phyloP scores from a whole-genome alignment of 2,113 vertebrate species.

The Cyrtonyx montezumae region DNA sequence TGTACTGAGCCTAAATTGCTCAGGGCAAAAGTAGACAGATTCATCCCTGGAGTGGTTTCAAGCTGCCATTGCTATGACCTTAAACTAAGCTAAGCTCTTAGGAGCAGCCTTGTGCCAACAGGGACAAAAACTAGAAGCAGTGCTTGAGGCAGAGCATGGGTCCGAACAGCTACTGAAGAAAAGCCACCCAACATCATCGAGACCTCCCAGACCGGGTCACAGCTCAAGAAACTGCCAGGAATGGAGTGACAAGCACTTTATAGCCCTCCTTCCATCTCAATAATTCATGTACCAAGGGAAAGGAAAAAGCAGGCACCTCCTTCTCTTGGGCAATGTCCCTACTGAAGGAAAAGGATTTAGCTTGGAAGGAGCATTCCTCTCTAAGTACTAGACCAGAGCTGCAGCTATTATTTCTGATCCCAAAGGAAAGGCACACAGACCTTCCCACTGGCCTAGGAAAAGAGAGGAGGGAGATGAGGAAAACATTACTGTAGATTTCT shows the following conservation, averaged over 20 bases:
- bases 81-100: background rate
- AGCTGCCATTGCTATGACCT: background rate
- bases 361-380: background rate
- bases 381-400: background rate
- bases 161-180: background rate
- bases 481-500: background rate
- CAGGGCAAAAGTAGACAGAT: background rate
- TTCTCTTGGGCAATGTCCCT: background rate
- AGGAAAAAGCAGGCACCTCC: background rate
- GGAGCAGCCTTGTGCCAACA: background rate
- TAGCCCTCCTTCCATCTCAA: background rate
- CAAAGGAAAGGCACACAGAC: background rate
- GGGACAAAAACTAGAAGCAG: background rate
- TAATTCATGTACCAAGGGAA: background rate
- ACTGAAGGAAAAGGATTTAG: background rate
- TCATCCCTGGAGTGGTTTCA: background rate
- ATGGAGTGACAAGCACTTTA: background rate
- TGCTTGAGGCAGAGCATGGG: background rate
- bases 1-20: background rate
- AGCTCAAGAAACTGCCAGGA: background rate
- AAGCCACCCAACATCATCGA: background rate
- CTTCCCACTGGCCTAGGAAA: background rate
- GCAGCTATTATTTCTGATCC: background rate
- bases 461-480: background rate
- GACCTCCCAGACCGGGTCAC: background rate